These are phyloP conservation scores for Mormyrus iriodes DNA, from an alignment of 2,113 vertebrate species.

Conservation along the genomic window DNA sequence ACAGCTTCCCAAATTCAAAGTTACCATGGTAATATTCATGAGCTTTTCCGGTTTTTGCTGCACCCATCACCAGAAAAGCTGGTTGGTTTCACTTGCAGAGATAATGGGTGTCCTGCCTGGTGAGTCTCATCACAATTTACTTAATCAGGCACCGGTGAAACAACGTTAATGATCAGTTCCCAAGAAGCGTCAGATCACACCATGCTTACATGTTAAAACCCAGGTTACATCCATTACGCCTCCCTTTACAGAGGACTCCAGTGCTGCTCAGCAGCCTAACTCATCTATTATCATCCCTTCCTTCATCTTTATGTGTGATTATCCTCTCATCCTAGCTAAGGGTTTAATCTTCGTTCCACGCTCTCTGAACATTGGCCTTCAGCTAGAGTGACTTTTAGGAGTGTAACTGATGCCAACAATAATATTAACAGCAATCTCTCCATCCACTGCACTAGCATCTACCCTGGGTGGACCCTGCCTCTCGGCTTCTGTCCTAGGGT, in stretches of 20 bases:
- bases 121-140: not conserved
- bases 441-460: not conserved
- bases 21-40: not conserved
- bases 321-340: not conserved
- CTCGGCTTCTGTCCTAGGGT: not conserved
- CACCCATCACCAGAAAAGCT: not conserved
- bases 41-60: not conserved
- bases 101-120: not conserved
- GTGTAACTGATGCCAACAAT: not conserved
- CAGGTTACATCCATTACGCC: not conserved
- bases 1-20: not conserved
- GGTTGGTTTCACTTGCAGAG: not conserved
- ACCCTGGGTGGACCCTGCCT: not conserved
- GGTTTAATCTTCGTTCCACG: not conserved
- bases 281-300: not conserved
- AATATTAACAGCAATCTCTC: not conserved
- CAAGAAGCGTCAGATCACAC: not conserved
- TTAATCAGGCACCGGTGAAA: not conserved
- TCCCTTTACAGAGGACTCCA: not conserved
- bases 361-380: not conserved
- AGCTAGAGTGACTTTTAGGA: not conserved
- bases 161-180: not conserved
- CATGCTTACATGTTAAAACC: not conserved
- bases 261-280: not conserved
- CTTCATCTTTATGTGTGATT: not conserved